Base-by-base conservation (phyloP, 2,888 invertebrate species). In the Margaritifera margaritifera region DNA sequence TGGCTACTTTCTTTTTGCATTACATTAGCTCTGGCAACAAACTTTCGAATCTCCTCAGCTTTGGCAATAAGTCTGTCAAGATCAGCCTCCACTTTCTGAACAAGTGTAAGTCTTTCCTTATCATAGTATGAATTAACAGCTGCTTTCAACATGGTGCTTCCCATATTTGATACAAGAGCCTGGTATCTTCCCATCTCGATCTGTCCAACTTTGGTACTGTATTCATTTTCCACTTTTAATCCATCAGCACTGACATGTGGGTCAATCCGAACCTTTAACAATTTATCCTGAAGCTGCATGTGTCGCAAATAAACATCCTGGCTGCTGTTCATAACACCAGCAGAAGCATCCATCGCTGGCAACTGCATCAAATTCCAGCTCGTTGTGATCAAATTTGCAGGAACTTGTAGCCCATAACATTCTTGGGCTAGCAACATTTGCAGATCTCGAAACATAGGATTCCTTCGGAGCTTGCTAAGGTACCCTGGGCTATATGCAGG, bases 371-470 rank as follows among this genome's bases (percentile, higher is more conserved):
- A 69, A 61, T 77, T 78, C 72, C 77, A 80, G 64, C 77, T 76
- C 54, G 79, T 77, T 27, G 81, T 81, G 61, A 84, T 79, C 6
- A 84, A 77, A 62, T 79, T 83, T 0, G 81, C 80, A 5, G 83
- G 84, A 18, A 81, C 83, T 68, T 80, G 77, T 75, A 81, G 77
- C 71, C 80, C 77, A 25, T 73, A 62, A 66, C 81, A 83, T 73
- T 84, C 84, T 59, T 82, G 79, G 31, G 77, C 68, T 0, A 82
- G 77, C 1, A 80, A 61, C 31, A 72, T 71, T 64, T 82, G 79
- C n/a, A 84, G 68, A 42, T 84, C 84, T n/a, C 72, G 62, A 66
- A 84, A 82, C 77, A 84, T 80, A 22, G 84, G 82, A 67, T 84
- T 81, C 57, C 74, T 80, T 65, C 79, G 79, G 22, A 83, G 75